These are phyloP conservation scores for Coregonus clupeaformis DNA, from an alignment of 2,113 vertebrate species.

Conservation along the genomic window DNA sequence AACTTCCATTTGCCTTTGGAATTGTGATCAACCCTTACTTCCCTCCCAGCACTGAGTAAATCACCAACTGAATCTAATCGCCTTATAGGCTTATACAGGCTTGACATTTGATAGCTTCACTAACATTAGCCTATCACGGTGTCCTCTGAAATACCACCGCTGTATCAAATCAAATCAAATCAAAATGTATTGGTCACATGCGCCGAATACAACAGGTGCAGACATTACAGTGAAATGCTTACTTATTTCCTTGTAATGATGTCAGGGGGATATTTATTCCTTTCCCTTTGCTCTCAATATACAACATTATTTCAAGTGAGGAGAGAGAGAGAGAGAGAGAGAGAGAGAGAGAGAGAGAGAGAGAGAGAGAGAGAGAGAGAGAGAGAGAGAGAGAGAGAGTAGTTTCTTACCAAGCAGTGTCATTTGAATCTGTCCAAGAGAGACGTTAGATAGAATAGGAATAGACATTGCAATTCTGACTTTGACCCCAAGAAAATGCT, in stretches of 20 bases:
- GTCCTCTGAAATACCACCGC: neutral
- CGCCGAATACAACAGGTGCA: too few species aligned
- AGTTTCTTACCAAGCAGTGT: neutral
- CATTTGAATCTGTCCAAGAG: neutral
- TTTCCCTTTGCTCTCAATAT: slow-evolving; percentile 27
- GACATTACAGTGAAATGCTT: too few species aligned
- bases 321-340: neutral
- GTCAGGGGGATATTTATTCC: slow-evolving; percentile 2
- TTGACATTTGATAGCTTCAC: neutral
- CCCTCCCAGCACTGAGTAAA: neutral
- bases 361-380: too few species aligned
- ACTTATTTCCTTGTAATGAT: neutral
- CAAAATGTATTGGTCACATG: too few species aligned
- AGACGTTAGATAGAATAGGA: neutral
- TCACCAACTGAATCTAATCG: neutral
- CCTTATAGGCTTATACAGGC: neutral
- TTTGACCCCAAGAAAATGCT: too few species aligned
- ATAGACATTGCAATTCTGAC: neutral
- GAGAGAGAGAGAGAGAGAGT: too few species aligned
- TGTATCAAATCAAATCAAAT: too few species aligned
- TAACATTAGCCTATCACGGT: neutral
- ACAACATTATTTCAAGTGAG: neutral
- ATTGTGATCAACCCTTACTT: neutral
- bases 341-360: too few species aligned
- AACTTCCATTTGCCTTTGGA: neutral